phyloP scores from a whole-genome alignment of 2,113 vertebrate species.

The Rhinopomastus cyanomelas region DNA sequence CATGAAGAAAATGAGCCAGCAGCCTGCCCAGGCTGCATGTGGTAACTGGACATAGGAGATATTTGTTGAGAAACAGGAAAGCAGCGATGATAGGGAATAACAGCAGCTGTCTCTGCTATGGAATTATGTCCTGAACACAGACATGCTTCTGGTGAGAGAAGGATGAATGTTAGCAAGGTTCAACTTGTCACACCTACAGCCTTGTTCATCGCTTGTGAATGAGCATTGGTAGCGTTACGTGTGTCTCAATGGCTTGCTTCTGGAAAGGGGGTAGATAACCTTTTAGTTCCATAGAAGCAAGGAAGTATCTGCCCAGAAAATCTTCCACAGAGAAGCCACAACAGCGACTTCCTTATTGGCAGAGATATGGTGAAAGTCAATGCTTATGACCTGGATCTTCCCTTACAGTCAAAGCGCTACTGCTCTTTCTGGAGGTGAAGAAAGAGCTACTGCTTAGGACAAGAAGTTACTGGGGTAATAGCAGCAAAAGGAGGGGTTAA shows the following conservation, averaged over 20 bases:
- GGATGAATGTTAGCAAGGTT: neutral
- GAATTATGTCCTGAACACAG: neutral
- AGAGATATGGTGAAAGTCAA: neutral
- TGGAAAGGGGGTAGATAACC: neutral
- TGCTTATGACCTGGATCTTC: neutral
- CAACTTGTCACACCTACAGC: neutral
- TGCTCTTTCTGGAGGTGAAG: neutral
- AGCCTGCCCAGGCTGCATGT: neutral
- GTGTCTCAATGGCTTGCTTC: neutral
- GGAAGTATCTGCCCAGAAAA: neutral
- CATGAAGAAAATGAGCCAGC: neutral
- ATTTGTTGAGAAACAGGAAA: conserved; percentile 3
- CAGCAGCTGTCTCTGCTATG: neutral
- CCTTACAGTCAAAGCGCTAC: neutral
- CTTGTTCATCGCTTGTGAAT: neutral
- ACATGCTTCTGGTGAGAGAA: neutral
- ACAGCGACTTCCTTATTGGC: neutral
- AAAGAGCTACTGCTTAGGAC: neutral
- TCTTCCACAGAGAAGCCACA: neutral
- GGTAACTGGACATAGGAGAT: neutral
- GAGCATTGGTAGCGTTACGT: accelerated
- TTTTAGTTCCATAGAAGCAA: neutral
- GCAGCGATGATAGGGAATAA: neutral
- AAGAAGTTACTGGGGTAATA: neutral
- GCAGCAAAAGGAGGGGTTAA: neutral